Evolutionary conservation across 1,140 invertebrate species (phyloP).

Genomic region (Lethrus apterus): DNA sequence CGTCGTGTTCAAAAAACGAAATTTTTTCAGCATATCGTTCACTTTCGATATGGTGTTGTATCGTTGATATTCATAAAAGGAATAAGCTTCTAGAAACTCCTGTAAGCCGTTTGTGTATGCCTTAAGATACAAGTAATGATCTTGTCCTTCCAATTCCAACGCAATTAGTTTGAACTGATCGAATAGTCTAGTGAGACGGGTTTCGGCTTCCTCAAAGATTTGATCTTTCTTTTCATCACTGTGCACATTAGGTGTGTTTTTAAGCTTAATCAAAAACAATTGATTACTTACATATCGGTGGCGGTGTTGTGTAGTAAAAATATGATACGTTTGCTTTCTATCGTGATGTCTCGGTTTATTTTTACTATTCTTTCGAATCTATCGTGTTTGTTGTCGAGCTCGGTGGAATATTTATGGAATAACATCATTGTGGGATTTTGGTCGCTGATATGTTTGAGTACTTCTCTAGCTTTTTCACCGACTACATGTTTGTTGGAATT

Average conservation of each 20-base stretch:
- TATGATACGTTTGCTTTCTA: slow-evolving; percentile 85
- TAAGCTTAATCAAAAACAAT: background rate
- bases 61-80: slow-evolving; percentile 63
- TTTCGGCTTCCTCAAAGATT: slow-evolving; percentile 59
- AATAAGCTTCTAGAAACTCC: slow-evolving; percentile 80
- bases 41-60: slow-evolving; percentile 42
- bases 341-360: slow-evolving; percentile 79
- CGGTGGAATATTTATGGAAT: slow-evolving; percentile 59
- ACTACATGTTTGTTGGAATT: slow-evolving; percentile 22
- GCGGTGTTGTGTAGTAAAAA: slow-evolving; percentile 73
- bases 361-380: slow-evolving; percentile 79
- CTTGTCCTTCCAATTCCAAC: slow-evolving; percentile 60
- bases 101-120: slow-evolving; percentile 75
- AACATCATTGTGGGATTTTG: slow-evolving; percentile 56
- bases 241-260: background rate
- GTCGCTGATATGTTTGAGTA: slow-evolving; percentile 39
- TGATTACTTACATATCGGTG: slow-evolving; percentile 33
- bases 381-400: slow-evolving; percentile 76
- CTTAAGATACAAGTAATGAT: slow-evolving; percentile 64
- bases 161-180: slow-evolving; percentile 61
- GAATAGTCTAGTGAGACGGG: slow-evolving; percentile 53
- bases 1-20: slow-evolving; percentile 4
- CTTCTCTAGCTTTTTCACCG: slow-evolving; percentile 31
- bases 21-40: slow-evolving; percentile 38
- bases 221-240: slow-evolving; percentile 51